Base-by-base conservation (phyloP, 2,888 invertebrate genomes). In the Drosophila percnosoma region DNA sequence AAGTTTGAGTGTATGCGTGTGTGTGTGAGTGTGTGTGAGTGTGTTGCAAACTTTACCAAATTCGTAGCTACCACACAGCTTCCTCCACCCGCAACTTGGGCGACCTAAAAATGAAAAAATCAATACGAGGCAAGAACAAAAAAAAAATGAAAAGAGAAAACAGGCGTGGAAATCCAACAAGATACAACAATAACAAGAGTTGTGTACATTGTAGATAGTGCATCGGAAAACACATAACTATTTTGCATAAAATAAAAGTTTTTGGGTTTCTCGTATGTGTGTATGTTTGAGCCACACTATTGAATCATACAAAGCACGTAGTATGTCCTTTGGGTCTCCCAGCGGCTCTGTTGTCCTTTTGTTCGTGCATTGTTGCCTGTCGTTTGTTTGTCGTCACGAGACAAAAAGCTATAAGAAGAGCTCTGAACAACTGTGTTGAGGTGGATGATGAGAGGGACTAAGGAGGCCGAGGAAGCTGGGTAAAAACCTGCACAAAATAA, bases 201-300 rank as follows among this genome's bases (percentile, higher is more conserved):
- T 83, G 74, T 80, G 62, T 48, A 68, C 67, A 67, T 78, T 68
- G 67, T 69, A 74, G 55, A 68, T 68, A 67, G 64, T 68, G 45
- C 77, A 88, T 74, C 62, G 71, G 70, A 71, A 64, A 70, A 80
- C 73, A 83, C 78, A 83, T 74, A 89, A 87, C 89, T 89, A 84
- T 87, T 85, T 85, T 85, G 83, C 89, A 85, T 85, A 89, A 85
- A 89, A 85, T 82, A 85, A 82, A 87, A 84, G 69, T 84, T 85
- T 78, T 80, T 74, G 73, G 65, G 38, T 36, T 55, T 52, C 45
- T 59, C 62, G n/a, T 21, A 21, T 40, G 13, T 5, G 31, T 31
- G 29, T 49, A 38, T 38, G 38, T 55, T 31, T 27, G 21, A 34
- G 74, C 57, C n/a, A 51, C 57, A 68, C 79, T 77, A 75, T 88